A percentile compares a stretch with the other conserved stretches of the same genome.
Evolutionary conservation across 2,888 invertebrate species (phyloP).

Genomic region (Tromatobia lineatoria): DNA sequence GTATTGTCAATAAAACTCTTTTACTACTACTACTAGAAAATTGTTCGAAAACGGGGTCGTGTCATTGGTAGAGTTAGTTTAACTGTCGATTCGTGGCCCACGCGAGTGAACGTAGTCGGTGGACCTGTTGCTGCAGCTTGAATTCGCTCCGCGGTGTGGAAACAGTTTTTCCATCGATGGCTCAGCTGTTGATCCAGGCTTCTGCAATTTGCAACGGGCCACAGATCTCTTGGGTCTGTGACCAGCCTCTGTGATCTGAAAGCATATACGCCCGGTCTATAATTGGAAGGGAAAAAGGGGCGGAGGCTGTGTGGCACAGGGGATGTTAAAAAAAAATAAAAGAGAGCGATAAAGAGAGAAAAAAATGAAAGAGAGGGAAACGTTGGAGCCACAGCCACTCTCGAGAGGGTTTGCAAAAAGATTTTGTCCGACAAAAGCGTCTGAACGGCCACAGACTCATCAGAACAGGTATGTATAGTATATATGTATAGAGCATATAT

Average conservation of each 20-base stretch:
- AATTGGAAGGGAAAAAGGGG: conserved; percentile 38
- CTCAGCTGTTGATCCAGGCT: conserved; percentile 17
- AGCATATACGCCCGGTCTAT: conserved; percentile 16
- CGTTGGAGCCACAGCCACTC: neutral
- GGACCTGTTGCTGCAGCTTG: conserved; percentile 13
- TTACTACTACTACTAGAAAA: too few relatives aligned
- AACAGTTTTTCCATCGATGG: conserved; percentile 14
- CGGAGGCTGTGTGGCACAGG: conserved; percentile 14
- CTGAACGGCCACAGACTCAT: neutral
- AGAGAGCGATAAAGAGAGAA: neutral
- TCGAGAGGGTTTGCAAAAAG: conserved; percentile 45
- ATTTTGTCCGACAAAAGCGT: conserved; percentile 35
- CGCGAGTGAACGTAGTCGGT: neutral
- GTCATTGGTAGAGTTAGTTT: neutral
- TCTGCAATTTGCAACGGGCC: conserved; percentile 24
- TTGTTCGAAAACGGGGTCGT: too few relatives aligned
- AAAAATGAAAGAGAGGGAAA: neutral
- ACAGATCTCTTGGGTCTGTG: conserved; percentile 11
- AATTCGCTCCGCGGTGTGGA: neutral
- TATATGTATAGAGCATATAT: neutral
- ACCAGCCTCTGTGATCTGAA: neutral
- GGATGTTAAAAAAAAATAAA: conserved; percentile 13
- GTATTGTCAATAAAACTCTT: too few relatives aligned
- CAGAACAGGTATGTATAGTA: conserved; percentile 11
- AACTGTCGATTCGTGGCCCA: neutral